Evolutionary conservation across 2,888 invertebrate genomes (phyloP).

Genomic region (Pandemis cinnamomeana): DNA sequence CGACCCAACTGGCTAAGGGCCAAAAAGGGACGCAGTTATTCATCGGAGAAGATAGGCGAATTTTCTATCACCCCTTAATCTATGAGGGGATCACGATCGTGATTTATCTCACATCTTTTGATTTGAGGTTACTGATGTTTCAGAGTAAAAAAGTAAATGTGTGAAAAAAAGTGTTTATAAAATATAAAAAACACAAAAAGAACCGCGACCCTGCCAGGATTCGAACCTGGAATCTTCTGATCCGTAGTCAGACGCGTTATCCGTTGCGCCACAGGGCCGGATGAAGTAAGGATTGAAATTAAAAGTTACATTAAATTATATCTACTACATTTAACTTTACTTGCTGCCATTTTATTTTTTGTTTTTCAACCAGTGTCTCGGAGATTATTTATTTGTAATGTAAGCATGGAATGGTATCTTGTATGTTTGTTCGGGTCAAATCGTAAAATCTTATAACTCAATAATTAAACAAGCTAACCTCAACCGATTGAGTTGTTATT

Average conservation of each 20-base stretch:
- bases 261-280: constrained; percentile 42
- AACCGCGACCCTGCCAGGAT: constrained; percentile 85
- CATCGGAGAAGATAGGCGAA: background rate
- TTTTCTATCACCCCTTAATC: background rate
- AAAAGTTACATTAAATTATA: background rate
- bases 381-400: background rate
- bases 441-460: no score
- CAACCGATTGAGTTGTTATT: no score
- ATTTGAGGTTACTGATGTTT: background rate
- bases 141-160: no score
- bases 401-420: no score
- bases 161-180: background rate
- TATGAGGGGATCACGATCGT: background rate
- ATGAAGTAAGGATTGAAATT: background rate
- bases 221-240: constrained; percentile 88
- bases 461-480: no score
- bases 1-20: background rate
- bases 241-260: constrained; percentile 86
- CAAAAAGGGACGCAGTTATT: constrained; percentile 8
- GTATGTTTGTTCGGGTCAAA: no score
- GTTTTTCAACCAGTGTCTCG: background rate
- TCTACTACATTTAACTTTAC: background rate
- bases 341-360: background rate
- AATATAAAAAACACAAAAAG: constrained; percentile 18
- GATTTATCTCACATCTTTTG: background rate